Evolutionary conservation across 2,888 invertebrate species (phyloP), one percentile per base, ranked within the genome.

Genomic region (Punctoribates punctum): DNA sequence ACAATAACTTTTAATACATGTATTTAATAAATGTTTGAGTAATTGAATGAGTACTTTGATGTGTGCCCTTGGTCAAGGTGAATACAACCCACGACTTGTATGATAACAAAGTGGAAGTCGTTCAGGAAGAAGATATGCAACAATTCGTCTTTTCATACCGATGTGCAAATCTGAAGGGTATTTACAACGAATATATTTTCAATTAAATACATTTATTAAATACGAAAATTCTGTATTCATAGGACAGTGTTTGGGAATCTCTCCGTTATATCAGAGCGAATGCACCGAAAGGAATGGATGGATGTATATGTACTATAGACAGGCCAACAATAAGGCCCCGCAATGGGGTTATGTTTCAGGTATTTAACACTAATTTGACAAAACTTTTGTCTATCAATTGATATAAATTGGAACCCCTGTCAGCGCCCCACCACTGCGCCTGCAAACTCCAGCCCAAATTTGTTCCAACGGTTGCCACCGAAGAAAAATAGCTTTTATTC

Each of bases 381-480:
- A 54, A 13, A 20, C n/a, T 13, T 20, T 54, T 54, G 9, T 20
- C 8, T 54, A n/a, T n/a, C 20, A 54, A 54, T 54, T 54, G n/a
- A 54, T n/a, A 15, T 20, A 13, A 54, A n/a, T n/a, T n/a, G 13
- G n/a, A 15, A n/a, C 6, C n/a, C n/a, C n/a, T n/a, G n/a, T n/a
- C 11, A 70, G 80, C 80, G 23, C 81, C 81, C 17, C 81, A 81
- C 76, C 81, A 81, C 70, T 81, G 81, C 77, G 81, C 81, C n/a
- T 81, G 81, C 77, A 81, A 81, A 79, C 80, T 81, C 8, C 77
- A 78, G 38, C 78, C 75, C 5, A 77, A 72, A 25, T 75, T 75
- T 23, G 42, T 73, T 13, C 65, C 65, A 29, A 65, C 65, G 29
- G 34, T 29, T 20, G 27, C 65, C 27, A 65, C 29, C n/a, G 65